These are phyloP conservation scores for Amphibalanus amphitrite DNA, from an alignment of 1,140 invertebrate species.

Conservation along the genomic window DNA sequence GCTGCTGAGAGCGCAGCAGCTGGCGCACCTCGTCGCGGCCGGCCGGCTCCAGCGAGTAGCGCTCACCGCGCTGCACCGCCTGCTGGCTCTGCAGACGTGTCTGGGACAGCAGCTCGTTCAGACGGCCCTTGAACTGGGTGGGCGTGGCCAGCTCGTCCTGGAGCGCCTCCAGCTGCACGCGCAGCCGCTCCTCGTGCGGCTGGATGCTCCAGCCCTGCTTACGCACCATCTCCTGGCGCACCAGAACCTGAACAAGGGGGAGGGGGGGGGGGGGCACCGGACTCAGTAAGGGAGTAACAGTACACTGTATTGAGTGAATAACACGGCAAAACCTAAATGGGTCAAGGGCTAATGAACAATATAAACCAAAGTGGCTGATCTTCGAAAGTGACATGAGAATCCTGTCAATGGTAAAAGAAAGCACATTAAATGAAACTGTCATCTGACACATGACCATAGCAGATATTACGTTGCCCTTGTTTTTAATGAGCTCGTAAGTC, in stretches of 20 bases:
- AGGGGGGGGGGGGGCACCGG: no score
- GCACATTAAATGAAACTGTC: no score
- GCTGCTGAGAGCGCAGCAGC: neutral
- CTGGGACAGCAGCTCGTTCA: slow-evolving; percentile 76
- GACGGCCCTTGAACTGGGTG: slow-evolving; percentile 74
- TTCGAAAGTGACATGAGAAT: no score
- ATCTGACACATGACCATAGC: no score
- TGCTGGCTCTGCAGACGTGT: slow-evolving; percentile 46
- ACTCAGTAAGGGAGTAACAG: no score
- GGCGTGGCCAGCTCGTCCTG: slow-evolving; percentile 71
- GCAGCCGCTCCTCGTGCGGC: slow-evolving; percentile 71
- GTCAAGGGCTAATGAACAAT: no score
- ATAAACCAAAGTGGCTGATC: no score
- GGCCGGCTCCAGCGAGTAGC: neutral
- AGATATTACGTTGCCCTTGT: no score
- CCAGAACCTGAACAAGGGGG: slow-evolving; percentile 43
- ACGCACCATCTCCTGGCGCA: slow-evolving; percentile 65
- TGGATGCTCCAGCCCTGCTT: slow-evolving; percentile 68
- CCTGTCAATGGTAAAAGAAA: no score
- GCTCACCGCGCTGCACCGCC: neutral
- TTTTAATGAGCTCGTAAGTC: no score
- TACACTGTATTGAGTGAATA: no score
- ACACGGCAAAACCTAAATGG: no score
- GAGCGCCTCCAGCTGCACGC: slow-evolving; percentile 65
- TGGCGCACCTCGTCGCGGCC: neutral